Percentiles rank a stretch among this genome's conserved stretches.
These are phyloP conservation scores for Cartodere bifasciata DNA, from an alignment of 2,888 invertebrate genomes.

Conservation along the genomic window DNA sequence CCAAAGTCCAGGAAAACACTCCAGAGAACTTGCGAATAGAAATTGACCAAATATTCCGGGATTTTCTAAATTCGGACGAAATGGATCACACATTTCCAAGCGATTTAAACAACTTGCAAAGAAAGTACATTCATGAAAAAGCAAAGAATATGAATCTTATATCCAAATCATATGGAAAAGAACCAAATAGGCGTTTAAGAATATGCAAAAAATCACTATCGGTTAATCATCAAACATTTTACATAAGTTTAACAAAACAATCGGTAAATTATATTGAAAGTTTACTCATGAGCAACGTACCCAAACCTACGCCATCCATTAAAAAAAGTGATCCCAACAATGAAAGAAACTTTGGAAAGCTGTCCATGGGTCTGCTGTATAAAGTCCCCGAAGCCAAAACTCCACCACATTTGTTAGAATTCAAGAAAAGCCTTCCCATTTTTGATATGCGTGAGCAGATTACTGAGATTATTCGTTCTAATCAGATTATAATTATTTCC, in stretches of 20 bases:
- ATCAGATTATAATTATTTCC: slow-evolving; percentile 61
- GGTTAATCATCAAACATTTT: slow-evolving; percentile 10
- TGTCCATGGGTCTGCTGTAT: not conserved
- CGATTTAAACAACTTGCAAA: slow-evolving; percentile 61
- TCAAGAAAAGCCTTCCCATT: slow-evolving; percentile 51
- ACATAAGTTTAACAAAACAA: slow-evolving; percentile 9
- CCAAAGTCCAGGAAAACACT: slow-evolving; percentile 20
- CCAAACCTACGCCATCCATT: not conserved
- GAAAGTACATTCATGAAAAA: slow-evolving; percentile 67
- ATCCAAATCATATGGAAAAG: slow-evolving; percentile 72
- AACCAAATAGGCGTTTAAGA: slow-evolving; percentile 23
- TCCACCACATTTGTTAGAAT: not conserved
- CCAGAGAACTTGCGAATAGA: slow-evolving; percentile 24
- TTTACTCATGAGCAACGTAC: not conserved
- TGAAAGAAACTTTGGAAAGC: not conserved
- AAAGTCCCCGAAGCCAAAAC: not conserved
- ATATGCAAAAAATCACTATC: slow-evolving; percentile 14
- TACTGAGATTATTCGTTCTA: slow-evolving; percentile 48
- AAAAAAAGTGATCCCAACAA: not conserved
- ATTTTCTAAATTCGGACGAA: slow-evolving; percentile 21
- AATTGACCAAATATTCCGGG: slow-evolving; percentile 25
- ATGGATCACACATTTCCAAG: slow-evolving; percentile 41
- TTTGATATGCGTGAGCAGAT: slow-evolving; percentile 52
- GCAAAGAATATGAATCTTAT: slow-evolving; percentile 56
- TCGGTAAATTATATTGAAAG: slow-evolving; percentile 5